A percentile compares a stretch with the other conserved stretches of the same genome.
phyloP scores from a whole-genome alignment of 2,888 invertebrate genomes.

The Cheilosia vernalis region DNA sequence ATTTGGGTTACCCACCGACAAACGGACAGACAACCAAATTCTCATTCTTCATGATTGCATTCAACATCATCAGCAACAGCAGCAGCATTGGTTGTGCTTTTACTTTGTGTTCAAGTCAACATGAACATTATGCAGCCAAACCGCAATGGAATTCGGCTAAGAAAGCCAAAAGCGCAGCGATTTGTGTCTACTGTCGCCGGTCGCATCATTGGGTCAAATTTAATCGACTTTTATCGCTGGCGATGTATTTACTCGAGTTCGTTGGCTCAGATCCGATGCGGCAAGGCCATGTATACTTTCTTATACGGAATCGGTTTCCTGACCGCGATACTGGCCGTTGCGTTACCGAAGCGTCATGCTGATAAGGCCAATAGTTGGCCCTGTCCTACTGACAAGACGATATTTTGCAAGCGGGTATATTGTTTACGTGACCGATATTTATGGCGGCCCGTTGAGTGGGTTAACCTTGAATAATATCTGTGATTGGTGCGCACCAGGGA shows the following conservation, averaged over 20 bases:
- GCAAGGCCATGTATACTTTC: constrained; percentile 35
- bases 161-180: background rate
- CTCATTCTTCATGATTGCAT: constrained; percentile 19
- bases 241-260: constrained; percentile 22
- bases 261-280: constrained; percentile 20
- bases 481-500: no score
- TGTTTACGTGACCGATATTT: background rate
- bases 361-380: constrained; percentile 31
- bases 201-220: constrained; percentile 23
- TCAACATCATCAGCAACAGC: constrained; percentile 6
- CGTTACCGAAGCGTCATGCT: constrained; percentile 26
- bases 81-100: constrained; percentile 21
- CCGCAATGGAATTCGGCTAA: background rate
- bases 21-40: constrained; percentile 19
- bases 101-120: constrained; percentile 27
- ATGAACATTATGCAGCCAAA: background rate
- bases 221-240: constrained; percentile 35
- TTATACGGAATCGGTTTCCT: constrained; percentile 12
- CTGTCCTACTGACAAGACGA: constrained; percentile 11
- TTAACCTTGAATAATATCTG: no score
- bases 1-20: constrained; percentile 51
- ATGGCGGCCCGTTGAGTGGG: no score
- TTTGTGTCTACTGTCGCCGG: background rate
- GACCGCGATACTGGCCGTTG: constrained; percentile 47
- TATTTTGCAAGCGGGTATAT: constrained; percentile 11